Evolutionary conservation across 2,797 vertebrate genomes (phyloP).

Genomic region (Babyrousa celebensis): DNA sequence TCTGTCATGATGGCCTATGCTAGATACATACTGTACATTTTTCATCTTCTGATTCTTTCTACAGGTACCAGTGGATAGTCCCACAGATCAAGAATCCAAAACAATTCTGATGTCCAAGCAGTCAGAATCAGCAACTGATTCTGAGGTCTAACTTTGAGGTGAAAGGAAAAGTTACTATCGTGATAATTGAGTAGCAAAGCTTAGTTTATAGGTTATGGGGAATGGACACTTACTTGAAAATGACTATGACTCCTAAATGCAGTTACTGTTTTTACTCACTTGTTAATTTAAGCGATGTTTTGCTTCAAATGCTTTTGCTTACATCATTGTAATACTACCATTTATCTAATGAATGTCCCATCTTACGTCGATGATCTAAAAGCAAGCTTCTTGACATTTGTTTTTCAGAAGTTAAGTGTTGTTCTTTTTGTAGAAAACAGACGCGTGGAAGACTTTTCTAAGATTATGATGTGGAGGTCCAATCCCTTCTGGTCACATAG

Average conservation of each 20-base stretch:
- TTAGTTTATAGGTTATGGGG: slow-evolving; percentile 51
- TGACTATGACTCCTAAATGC: slow-evolving; percentile 46
- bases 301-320: slow-evolving; percentile 33
- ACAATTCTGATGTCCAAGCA: slow-evolving; percentile 80
- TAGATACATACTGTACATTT: not conserved
- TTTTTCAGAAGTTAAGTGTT: slow-evolving; percentile 14
- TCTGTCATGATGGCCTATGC: not conserved
- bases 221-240: slow-evolving; percentile 61
- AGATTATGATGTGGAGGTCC: not conserved
- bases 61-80: slow-evolving; percentile 90
- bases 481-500: not conserved
- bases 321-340: slow-evolving; percentile 73
- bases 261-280: slow-evolving; percentile 42
- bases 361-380: slow-evolving; percentile 61
- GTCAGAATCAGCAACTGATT: slow-evolving; percentile 76
- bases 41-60: slow-evolving; percentile 70
- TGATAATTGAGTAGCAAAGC: slow-evolving; percentile 19
- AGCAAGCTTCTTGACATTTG: slow-evolving; percentile 47
- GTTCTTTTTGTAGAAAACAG: not conserved
- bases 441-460: slow-evolving; percentile 24
- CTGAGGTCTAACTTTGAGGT: slow-evolving; percentile 79
- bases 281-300: slow-evolving; percentile 70
- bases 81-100: slow-evolving; percentile 87
- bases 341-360: not conserved
- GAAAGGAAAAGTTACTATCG: slow-evolving; percentile 48